These are phyloP conservation scores for Latrodectus hesperus DNA, from an alignment of 2,888 invertebrate genomes.

Conservation along the genomic window DNA sequence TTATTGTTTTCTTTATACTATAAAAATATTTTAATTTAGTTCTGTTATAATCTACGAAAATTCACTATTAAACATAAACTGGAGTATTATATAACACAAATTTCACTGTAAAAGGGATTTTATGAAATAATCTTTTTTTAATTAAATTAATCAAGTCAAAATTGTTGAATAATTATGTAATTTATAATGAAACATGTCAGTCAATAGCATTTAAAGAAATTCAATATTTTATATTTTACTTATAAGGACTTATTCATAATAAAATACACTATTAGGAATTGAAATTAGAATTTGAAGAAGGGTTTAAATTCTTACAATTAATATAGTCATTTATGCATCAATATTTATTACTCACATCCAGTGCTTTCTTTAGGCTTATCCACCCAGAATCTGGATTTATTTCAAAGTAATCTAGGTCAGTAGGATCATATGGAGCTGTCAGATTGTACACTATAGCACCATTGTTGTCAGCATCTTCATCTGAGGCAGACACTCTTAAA, in stretches of 20 bases:
- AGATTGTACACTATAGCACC: slow-evolving; percentile 94
- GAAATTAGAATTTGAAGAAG: neutral
- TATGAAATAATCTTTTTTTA: neutral
- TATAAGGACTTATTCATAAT: neutral
- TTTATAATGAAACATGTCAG: neutral
- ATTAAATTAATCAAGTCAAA: neutral
- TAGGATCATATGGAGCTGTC: slow-evolving; percentile 90
- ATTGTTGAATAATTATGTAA: neutral
- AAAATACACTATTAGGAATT: neutral
- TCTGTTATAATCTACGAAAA: too few species aligned
- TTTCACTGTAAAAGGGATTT: too few species aligned
- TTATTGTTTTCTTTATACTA: too few species aligned
- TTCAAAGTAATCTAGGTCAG: slow-evolving; percentile 94
- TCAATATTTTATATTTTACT: neutral
- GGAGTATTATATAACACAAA: too few species aligned
- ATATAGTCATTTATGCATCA: too few species aligned
- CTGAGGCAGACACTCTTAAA: slow-evolving; percentile 93
- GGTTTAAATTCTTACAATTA: too few species aligned
- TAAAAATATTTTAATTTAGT: too few species aligned
- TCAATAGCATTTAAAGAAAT: neutral
- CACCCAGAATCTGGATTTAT: slow-evolving; percentile 98
- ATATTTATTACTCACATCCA: slow-evolving; percentile 88
- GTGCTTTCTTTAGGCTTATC: slow-evolving; percentile 94
- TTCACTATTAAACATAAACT: too few species aligned
- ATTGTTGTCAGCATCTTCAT: slow-evolving; percentile 97